Conservation (phyloP, 2,113 vertebrate species). For the Xerus inauris region DNA sequence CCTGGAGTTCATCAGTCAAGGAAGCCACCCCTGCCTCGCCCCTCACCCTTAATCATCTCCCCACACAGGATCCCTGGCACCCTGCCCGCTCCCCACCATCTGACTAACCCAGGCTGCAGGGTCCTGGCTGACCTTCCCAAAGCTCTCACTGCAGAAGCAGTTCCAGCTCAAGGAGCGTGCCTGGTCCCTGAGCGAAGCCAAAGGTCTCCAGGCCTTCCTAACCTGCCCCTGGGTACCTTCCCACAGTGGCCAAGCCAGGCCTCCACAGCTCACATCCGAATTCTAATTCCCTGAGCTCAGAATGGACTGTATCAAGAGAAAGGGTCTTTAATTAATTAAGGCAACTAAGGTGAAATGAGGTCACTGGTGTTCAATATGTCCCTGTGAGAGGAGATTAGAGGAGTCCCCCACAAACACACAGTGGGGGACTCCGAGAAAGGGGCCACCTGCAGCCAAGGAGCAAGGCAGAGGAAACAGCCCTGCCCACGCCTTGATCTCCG, state of each 20-base stretch:
- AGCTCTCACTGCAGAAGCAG: not conserved
- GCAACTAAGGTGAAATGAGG: not conserved
- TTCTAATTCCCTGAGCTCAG: not conserved
- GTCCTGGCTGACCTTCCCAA: not conserved
- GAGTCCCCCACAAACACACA: not conserved
- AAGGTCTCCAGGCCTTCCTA: not conserved
- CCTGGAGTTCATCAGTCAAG: not conserved
- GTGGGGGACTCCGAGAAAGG: not conserved
- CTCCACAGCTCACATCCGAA: not conserved
- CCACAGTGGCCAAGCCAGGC: not conserved
- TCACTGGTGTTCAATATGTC: not conserved
- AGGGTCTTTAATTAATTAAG: not conserved
- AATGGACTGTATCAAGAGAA: not conserved
- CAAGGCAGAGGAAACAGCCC: not conserved
- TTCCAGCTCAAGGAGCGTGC: not conserved
- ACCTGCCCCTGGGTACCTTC: not conserved
- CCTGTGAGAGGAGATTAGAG: not conserved
- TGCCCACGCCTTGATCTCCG: not conserved
- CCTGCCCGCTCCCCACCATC: fast-evolving
- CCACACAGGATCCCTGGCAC: not conserved
- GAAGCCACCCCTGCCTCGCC: not conserved
- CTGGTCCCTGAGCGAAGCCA: fast-evolving
- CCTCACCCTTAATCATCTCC: not conserved
- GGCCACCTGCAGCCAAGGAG: not conserved
- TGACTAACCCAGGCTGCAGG: no score